Base-by-base conservation (phyloP, 2,113 vertebrate species). In the Dicrurus megarhynchus region DNA sequence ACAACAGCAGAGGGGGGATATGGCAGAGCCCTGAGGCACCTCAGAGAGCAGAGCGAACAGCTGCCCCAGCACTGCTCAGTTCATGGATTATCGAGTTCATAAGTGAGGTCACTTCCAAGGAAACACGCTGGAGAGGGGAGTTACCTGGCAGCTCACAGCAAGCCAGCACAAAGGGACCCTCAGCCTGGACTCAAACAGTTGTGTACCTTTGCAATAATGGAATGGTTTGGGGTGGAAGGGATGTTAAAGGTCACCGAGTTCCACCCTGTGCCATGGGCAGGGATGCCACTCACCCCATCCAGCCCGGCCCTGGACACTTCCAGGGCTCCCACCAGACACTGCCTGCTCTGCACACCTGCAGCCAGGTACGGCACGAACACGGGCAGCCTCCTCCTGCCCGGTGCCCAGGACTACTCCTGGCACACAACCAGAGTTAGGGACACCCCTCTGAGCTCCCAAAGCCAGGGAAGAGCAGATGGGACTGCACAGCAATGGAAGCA, bases 361-460 rank as follows among this genome's bases (percentile, higher is more conserved):
- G 6, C 73, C 52, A 17, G 23, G 33, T 2, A 24, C 30, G 26
- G 67, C 39, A 47, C 11, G 32, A 6, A 2, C 47, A 20, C 2
- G 0, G 23, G 42, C 64, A 46, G 53, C 39, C 24, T 52, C 49
- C 65, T 21, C 13, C 6, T 61, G 47, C 53, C 52, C 16, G 22
- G 11, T 23, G 35, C 42, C 60, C 14, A 1, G 2, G 4, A 15
- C 18, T 19, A 11, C 35, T 33, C 33, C 49, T 28, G 44, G 32
- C 56, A 24, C 2, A 0, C 22, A 27, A 0, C 8, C 11, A 3
- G 22, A 64, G 28, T 12, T 1, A 35, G 53, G 67, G 30, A 41
- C 47, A 60, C 9, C 30, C 17, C 57, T 52, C 16, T 11, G 37
- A 4, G 2, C 50, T 41, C n/a, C 55, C 69, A 7, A 55, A 67